Evolutionary conservation across 2,888 invertebrate species (phyloP).

Genomic region (Parnassius mnemosyne): DNA sequence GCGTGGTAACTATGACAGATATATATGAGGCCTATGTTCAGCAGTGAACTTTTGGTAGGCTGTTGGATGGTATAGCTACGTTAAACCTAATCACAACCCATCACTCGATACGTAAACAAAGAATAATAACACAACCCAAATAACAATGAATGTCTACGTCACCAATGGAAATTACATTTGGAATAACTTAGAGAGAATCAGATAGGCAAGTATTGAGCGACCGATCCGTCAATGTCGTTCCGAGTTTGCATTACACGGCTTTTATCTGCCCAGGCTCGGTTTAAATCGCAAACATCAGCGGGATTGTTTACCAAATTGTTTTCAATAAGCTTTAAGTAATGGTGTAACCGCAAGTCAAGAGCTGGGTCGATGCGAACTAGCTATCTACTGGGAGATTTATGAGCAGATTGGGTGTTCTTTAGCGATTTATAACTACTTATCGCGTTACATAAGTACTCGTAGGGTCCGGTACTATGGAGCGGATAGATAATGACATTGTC

Average conservation of each 20-base stretch:
- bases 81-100: slow-evolving; percentile 1
- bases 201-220: slow-evolving; percentile 72
- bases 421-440: slow-evolving; percentile 70
- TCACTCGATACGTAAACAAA: slow-evolving; percentile 47
- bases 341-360: slow-evolving; percentile 53
- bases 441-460: slow-evolving; percentile 55
- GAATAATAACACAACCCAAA: slow-evolving; percentile 59
- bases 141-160: slow-evolving; percentile 70
- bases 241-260: slow-evolving; percentile 76
- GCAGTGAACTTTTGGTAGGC: no score
- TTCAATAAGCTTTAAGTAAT: slow-evolving; percentile 74
- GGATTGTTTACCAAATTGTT: slow-evolving; percentile 77
- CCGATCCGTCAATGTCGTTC: slow-evolving; percentile 78
- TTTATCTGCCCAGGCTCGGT: slow-evolving; percentile 71
- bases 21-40: no score
- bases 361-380: slow-evolving; percentile 51
- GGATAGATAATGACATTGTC: slow-evolving; percentile 59
- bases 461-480: slow-evolving; percentile 56
- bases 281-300: slow-evolving; percentile 75
- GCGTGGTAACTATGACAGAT: no score
- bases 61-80: no score
- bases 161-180: slow-evolving; percentile 74
- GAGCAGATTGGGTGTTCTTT: slow-evolving; percentile 63
- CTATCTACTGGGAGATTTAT: slow-evolving; percentile 58
- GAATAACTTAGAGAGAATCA: slow-evolving; percentile 78